These are phyloP conservation scores for Acromyrmex heyeri DNA, from an alignment of 1,140 invertebrate genomes.

Conservation along the genomic window DNA sequence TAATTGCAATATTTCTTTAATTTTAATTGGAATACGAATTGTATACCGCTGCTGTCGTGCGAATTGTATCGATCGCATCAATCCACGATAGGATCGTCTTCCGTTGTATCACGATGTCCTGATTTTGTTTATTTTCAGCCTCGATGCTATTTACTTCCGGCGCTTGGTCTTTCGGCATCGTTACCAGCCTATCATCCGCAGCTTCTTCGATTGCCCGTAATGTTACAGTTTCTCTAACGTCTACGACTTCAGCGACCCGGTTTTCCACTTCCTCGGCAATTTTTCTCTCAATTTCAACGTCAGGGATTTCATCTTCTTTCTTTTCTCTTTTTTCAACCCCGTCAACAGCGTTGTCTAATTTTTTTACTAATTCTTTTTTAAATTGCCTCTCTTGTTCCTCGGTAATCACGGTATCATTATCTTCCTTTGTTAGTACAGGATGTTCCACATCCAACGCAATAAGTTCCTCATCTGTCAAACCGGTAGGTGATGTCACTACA, in stretches of 20 bases:
- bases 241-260: not conserved
- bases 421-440: not conserved
- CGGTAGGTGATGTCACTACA: constrained; percentile 24
- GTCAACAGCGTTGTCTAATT: not conserved
- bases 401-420: not conserved
- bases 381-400: constrained; percentile 6
- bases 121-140: not conserved
- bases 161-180: not conserved
- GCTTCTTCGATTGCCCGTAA: not conserved
- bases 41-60: constrained; percentile 61
- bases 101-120: constrained; percentile 29
- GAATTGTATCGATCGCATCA: constrained; percentile 55
- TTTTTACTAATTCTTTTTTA: constrained; percentile 12
- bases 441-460: constrained; percentile 9
- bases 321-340: not conserved
- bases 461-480: constrained; percentile 49
- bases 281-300: not conserved
- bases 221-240: constrained; percentile 4
- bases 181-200: not conserved
- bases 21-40: constrained; percentile 7
- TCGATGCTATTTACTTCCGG: constrained; percentile 1
- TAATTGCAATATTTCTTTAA: constrained; percentile 13
- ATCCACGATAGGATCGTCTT: constrained; percentile 65
- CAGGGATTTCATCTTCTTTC: not conserved
- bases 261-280: not conserved